Evolutionary conservation across 2,888 invertebrate species (phyloP).

Genomic region (Hipparchia sbordonii): DNA sequence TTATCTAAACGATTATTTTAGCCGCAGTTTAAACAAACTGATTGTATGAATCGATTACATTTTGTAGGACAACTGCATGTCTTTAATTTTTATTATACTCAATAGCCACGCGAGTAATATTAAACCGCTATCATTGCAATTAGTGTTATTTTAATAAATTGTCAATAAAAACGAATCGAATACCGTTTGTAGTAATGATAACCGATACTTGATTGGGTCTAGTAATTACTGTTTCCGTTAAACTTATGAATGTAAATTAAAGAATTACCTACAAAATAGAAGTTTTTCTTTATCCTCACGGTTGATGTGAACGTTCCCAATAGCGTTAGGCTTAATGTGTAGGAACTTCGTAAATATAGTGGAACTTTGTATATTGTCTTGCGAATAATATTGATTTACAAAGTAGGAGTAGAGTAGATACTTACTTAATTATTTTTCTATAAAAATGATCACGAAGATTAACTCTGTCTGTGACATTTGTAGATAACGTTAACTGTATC

Average conservation of each 20-base stretch:
- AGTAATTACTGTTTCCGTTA: conserved; percentile 2
- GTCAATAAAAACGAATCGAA: conserved; percentile 22
- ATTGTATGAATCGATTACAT: neutral
- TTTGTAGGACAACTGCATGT: neutral
- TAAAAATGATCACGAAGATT: no score
- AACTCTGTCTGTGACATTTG: no score
- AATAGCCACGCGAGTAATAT: neutral
- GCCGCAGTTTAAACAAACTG: neutral
- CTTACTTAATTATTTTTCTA: no score
- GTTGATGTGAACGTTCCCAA: neutral
- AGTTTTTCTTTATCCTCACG: neutral
- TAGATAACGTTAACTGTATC: no score
- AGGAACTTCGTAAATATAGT: neutral
- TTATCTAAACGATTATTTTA: no score
- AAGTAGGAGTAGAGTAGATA: neutral
- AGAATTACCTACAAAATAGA: neutral
- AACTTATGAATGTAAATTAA: neutral
- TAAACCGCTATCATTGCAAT: conserved; percentile 7
- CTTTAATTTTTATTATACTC: conserved; percentile 10
- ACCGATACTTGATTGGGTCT: conserved; percentile 9
- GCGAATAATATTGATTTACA: no score
- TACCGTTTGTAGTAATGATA: conserved; percentile 4
- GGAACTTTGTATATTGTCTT: no score
- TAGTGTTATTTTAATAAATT: conserved; percentile 12
- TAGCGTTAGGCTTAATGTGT: neutral